Conservation (phyloP, 2,888 invertebrate genomes). For the Hypercompe scribonia region DNA sequence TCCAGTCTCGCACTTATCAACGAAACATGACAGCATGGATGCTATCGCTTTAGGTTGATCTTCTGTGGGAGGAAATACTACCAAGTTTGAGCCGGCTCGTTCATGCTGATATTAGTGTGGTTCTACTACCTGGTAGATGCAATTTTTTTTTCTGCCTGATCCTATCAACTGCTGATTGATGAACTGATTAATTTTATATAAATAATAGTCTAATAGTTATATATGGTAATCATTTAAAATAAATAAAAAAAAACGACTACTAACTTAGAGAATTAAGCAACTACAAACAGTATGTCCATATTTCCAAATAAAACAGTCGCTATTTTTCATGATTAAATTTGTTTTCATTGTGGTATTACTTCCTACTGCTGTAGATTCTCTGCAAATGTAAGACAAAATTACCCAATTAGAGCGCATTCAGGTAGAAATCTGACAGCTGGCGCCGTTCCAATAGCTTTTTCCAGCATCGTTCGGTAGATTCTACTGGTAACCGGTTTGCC, state of each 20-base stretch:
- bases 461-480: background rate
- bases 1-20: no score
- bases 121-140: no score
- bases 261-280: background rate
- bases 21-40: no score
- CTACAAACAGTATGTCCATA: background rate
- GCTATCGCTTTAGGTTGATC: no score
- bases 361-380: background rate
- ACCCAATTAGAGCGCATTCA: conserved; percentile 2
- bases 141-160: no score
- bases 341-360: background rate
- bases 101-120: no score
- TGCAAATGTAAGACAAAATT: background rate
- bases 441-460: background rate
- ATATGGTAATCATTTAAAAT: background rate
- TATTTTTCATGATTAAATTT: background rate
- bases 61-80: no score
- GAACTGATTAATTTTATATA: no score
- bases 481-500: background rate
- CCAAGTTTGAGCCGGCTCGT: no score
- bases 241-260: background rate
- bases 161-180: no score
- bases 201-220: background rate
- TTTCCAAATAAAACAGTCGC: background rate
- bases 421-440: conserved; percentile 1